phyloP scores from a whole-genome alignment of 2,888 invertebrate genomes.

The Elegia similella region DNA sequence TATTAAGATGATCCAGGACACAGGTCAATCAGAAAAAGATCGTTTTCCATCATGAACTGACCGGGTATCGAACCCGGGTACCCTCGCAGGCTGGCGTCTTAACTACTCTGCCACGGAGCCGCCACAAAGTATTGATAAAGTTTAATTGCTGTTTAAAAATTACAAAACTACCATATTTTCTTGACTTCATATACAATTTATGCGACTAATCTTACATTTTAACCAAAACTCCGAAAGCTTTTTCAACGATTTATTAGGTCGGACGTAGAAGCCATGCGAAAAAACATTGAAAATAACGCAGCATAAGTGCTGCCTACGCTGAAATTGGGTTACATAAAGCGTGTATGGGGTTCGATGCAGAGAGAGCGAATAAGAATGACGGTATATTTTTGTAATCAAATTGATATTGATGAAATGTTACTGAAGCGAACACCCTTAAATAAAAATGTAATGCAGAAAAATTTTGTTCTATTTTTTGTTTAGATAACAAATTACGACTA shows the following conservation, averaged over 20 bases:
- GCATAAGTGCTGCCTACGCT: conserved; percentile 24
- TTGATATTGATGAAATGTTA: conserved; percentile 12
- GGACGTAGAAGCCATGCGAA: conserved; percentile 22
- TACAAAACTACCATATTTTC: no score
- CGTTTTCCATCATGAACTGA: no score
- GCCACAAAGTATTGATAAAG: no score
- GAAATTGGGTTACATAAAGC: conserved; percentile 22
- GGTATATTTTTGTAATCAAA: conserved; percentile 9
- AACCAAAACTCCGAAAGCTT: conserved; percentile 23
- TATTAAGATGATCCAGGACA: no score
- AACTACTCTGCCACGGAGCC: no score
- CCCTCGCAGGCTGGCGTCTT: no score
- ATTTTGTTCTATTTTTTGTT: background rate
- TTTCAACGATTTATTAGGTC: conserved; percentile 26
- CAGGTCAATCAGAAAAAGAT: no score
- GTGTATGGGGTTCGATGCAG: conserved; percentile 6
- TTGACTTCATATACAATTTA: background rate
- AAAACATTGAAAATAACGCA: conserved; percentile 22
- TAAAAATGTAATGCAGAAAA: background rate
- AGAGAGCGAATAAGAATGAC: background rate
- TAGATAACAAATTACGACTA: background rate
- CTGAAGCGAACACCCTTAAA: background rate
- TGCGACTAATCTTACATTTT: background rate
- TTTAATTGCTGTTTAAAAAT: no score
- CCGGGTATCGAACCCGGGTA: no score